These are phyloP conservation scores for Crotalus horridus DNA, from an alignment of 2,113 vertebrate species.

Conservation along the genomic window DNA sequence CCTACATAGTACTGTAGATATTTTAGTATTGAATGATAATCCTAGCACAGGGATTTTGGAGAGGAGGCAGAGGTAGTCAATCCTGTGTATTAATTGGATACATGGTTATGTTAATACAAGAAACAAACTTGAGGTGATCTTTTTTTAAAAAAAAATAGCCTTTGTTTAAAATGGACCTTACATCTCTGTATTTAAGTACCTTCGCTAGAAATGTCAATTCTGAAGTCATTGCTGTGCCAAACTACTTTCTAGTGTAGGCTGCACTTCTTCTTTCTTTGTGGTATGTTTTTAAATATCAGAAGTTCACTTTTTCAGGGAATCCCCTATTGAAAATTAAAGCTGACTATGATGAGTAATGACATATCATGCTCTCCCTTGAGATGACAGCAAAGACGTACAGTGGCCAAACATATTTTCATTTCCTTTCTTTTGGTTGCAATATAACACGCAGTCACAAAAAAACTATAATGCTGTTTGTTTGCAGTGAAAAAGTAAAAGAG, in stretches of 20 bases:
- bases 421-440: accelerated
- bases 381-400: background rate
- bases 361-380: slow-evolving; percentile 2
- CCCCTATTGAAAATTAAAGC: slow-evolving; percentile 56
- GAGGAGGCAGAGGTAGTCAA: background rate
- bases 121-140: too few relatives aligned
- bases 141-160: background rate
- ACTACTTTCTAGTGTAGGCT: slow-evolving; percentile 30
- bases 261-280: slow-evolving; percentile 60
- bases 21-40: too few relatives aligned
- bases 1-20: background rate
- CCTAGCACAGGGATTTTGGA: background rate
- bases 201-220: slow-evolving; percentile 33
- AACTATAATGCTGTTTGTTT: background rate
- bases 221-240: slow-evolving; percentile 29
- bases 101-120: background rate
- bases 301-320: slow-evolving; percentile 50
- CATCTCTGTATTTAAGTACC: slow-evolving; percentile 12
- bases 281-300: slow-evolving; percentile 51
- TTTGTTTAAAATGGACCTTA: background rate
- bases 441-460: background rate
- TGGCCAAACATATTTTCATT: background rate
- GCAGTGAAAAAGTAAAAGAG: background rate
- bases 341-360: slow-evolving; percentile 39
- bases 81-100: background rate